A percentile compares a stretch with the other conserved stretches of the same genome.
Evolutionary conservation across 1,140 invertebrate genomes (phyloP).

Genomic region (Aphidius ervi): DNA sequence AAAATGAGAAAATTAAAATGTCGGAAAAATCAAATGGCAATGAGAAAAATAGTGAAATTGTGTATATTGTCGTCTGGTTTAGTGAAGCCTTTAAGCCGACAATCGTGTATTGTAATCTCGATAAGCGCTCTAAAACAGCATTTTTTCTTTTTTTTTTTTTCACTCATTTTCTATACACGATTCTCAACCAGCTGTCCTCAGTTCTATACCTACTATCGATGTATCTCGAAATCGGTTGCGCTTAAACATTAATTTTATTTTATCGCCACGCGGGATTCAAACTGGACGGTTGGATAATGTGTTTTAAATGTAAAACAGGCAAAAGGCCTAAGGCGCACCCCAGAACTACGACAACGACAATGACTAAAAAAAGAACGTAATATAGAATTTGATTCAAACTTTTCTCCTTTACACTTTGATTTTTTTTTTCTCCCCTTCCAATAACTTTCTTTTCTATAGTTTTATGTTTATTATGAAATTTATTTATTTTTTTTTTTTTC

Average conservation of each 20-base stretch:
- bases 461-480: slow-evolving; percentile 8
- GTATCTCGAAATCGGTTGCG: slow-evolving; percentile 47
- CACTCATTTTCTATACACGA: slow-evolving; percentile 4
- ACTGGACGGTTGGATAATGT: slow-evolving; percentile 46
- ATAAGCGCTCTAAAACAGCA: slow-evolving; percentile 14
- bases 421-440: slow-evolving; percentile 26
- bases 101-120: slow-evolving; percentile 15
- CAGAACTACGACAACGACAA: slow-evolving; percentile 15
- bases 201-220: slow-evolving; percentile 32
- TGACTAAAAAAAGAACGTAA: slow-evolving; percentile 39
- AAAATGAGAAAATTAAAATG: too few relatives aligned
- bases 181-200: neutral
- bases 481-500: neutral
- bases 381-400: slow-evolving; percentile 50
- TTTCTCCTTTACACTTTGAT: slow-evolving; percentile 17
- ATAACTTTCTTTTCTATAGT: slow-evolving; percentile 6
- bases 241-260: slow-evolving; percentile 53
- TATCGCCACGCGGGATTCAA: slow-evolving; percentile 47
- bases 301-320: slow-evolving; percentile 55
- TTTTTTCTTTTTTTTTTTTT: slow-evolving; percentile 3
- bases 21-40: too few relatives aligned
- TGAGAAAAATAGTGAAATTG: neutral
- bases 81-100: too few relatives aligned
- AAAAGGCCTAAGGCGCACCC: slow-evolving; percentile 38
- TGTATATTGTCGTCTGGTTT: slow-evolving; percentile 4